Evolutionary conservation across 1,140 invertebrate species (phyloP).

Genomic region (Drosophila sproati): DNA sequence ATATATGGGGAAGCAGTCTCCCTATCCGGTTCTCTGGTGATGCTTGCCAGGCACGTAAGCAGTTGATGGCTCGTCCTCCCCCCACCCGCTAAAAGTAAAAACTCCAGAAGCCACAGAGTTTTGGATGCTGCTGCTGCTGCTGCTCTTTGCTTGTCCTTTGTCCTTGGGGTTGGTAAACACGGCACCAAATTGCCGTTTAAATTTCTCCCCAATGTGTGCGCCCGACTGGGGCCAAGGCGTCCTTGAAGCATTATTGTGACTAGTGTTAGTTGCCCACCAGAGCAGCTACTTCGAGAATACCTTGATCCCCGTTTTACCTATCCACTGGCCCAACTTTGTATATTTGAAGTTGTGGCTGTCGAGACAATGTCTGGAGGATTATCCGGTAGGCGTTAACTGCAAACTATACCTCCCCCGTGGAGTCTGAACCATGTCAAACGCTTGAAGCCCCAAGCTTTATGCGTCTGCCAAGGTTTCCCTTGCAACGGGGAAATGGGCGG

Average conservation of each 20-base stretch:
- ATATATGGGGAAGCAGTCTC: not conserved
- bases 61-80: constrained; percentile 47
- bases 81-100: constrained; percentile 50
- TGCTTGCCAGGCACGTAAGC: constrained; percentile 70
- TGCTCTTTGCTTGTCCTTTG: constrained; percentile 36
- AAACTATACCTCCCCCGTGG: constrained; percentile 68
- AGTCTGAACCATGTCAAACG: constrained; percentile 53
- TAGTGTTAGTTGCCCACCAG: constrained; percentile 35
- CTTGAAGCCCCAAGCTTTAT: constrained; percentile 28
- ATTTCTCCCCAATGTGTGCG: constrained; percentile 74
- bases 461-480: constrained; percentile 42
- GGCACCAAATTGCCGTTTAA: constrained; percentile 81
- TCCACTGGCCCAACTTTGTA: constrained; percentile 47
- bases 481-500: not conserved
- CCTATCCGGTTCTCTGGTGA: constrained; percentile 2
- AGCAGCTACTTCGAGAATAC: constrained; percentile 8
- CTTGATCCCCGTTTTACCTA: constrained; percentile 4
- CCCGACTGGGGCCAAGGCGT: constrained; percentile 51
- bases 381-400: constrained; percentile 63
- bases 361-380: constrained; percentile 51
- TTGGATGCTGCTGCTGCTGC: constrained; percentile 57
- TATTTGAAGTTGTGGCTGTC: constrained; percentile 75
- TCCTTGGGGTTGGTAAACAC: constrained; percentile 81
- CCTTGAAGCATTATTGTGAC: constrained; percentile 81
- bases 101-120: constrained; percentile 47